phyloP scores from a whole-genome alignment of 2,797 vertebrate species.

The Clarias pachynema region DNA sequence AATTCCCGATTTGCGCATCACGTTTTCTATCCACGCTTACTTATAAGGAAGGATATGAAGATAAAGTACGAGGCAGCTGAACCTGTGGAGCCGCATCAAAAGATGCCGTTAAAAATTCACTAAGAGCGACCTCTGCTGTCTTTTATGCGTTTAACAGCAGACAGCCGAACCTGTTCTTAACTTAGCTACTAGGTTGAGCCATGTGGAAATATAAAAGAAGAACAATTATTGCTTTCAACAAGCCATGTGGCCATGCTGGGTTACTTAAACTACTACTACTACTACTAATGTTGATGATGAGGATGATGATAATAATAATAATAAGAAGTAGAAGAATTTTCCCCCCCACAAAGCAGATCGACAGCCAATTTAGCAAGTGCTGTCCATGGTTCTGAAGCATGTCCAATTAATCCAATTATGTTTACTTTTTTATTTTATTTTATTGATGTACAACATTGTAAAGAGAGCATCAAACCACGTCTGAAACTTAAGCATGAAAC shows the following conservation, averaged over 20 bases:
- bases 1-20: not conserved
- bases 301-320: not conserved
- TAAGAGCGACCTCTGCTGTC: constrained; percentile 78
- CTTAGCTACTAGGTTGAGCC: not conserved
- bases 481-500: not conserved
- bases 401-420: not conserved
- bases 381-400: constrained; percentile 76
- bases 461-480: not conserved
- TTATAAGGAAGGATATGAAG: not conserved
- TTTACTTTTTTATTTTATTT: not conserved
- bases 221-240: not conserved
- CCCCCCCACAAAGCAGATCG: not conserved
- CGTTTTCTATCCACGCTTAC: constrained; percentile 1
- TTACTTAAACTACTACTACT: no score
- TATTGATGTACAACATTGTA: not conserved
- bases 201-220: not conserved
- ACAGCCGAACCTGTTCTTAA: not conserved
- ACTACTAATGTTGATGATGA: not conserved
- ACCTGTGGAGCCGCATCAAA: constrained; percentile 54
- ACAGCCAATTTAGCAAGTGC: constrained; percentile 39
- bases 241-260: not conserved
- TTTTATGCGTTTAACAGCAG: constrained; percentile 32
- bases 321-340: not conserved
- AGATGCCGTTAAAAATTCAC: constrained; percentile 55
- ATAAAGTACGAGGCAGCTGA: constrained; percentile 56